Base-by-base conservation (phyloP, 92 coral and sea anemone genomes). In the Phymanthus crucifer region DNA sequence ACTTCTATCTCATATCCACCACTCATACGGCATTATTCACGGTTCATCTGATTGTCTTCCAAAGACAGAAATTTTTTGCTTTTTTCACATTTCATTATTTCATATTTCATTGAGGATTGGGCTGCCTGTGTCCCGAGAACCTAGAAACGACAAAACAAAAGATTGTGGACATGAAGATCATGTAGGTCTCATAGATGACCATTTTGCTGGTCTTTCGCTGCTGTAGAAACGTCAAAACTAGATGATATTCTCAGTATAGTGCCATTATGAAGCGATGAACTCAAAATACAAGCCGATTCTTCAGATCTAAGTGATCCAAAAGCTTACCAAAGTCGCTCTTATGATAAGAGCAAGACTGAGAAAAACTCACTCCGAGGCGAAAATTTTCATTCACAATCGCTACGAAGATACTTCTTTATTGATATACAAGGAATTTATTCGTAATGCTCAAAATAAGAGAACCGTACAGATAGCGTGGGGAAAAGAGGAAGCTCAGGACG, bases 381-480 rank as follows among this genome's bases (percentile, higher is more conserved):
- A 73, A 64, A 23, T 58, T 11, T 73, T 74, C 19, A 82, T 82
- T 23, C 74, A 67, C 18, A 38, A 82, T 38, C 86, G 86, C 50
- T 82, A 82, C 57, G 80, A 82, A 64, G 86, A 82, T 46, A 82
- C 86, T 40, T 4, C 79, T 29, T 43, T 35, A 26, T 40, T 82
- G 80, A 74, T 82, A 26, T 82, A 34, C 74, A 73, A 71, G 65
- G 86, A 82, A 10, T 54, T 38, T 23, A 5, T 33, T n/a, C 77
- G 50, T 16, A 47, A 36, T 43, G n/a, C 26, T 13, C 19, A 46
- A 14, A 40, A 26, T 21, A 79, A 79, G 46, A 58, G n/a, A 29
- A 6, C 12, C 0, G 68, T 38, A 12, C 73, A 52, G 29, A 17
- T 48, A 2, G 81, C 81, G 11, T 77, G 81, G 81, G 43, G 21